These are phyloP conservation scores for Thyatira batis DNA, from an alignment of 2,888 invertebrate genomes.

Conservation along the genomic window DNA sequence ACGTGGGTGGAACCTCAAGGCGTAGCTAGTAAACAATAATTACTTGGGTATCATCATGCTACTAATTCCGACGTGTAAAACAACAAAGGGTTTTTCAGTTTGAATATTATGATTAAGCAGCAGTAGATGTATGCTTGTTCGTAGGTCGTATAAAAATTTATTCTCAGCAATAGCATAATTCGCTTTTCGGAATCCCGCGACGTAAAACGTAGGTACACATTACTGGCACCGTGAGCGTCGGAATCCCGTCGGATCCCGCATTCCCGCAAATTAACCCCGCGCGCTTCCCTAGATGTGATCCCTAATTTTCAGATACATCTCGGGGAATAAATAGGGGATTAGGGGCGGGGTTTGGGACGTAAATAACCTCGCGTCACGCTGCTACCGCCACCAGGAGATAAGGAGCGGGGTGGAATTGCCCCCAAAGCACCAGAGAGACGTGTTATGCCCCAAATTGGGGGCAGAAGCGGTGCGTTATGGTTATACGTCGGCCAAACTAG, in stretches of 20 bases:
- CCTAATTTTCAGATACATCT: conserved; percentile 82
- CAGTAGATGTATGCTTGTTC: too few relatives aligned
- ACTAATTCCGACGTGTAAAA: too few relatives aligned
- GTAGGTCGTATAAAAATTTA: not conserved
- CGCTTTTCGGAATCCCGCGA: conserved; percentile 49
- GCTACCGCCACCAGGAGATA: conserved; percentile 63
- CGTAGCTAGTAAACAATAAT: too few relatives aligned
- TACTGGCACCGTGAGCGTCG: conserved; percentile 28
- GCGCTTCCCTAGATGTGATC: conserved; percentile 69
- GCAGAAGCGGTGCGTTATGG: not conserved
- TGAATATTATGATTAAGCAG: too few relatives aligned
- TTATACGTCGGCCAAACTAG: not conserved
- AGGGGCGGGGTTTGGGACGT: conserved; percentile 74
- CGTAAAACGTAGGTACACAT: conserved; percentile 40
- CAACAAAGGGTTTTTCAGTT: too few relatives aligned
- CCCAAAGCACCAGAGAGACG: conserved; percentile 37
- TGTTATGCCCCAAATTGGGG: not conserved
- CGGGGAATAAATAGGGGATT: conserved; percentile 81
- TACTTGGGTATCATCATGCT: too few relatives aligned
- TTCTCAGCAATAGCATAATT: conserved; percentile 7
- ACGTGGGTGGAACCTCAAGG: too few relatives aligned
- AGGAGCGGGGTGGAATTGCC: conserved; percentile 68
- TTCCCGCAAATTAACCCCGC: conserved; percentile 73
- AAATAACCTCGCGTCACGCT: conserved; percentile 77
- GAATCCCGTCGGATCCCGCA: conserved; percentile 23